Percentiles rank a stretch among this genome's conserved stretches.
phyloP scores from a whole-genome alignment of 2,888 invertebrate species.

The Netelia inedita region DNA sequence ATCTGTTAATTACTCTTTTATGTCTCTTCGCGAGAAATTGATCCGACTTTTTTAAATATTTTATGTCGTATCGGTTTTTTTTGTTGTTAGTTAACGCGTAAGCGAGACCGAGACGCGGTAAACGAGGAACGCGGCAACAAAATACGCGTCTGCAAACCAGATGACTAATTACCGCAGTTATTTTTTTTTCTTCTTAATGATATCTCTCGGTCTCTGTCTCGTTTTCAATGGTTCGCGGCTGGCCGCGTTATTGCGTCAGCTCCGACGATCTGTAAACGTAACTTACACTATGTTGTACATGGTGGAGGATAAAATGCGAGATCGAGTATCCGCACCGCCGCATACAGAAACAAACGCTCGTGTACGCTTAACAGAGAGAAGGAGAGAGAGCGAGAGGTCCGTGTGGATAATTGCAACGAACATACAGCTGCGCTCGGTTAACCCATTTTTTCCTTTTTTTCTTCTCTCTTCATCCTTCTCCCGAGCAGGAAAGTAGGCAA shows the following conservation, averaged over 20 bases:
- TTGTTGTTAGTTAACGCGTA: not conserved
- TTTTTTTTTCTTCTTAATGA: constrained; percentile 49
- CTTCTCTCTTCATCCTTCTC: not conserved
- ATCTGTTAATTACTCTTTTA: no score
- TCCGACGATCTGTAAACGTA: constrained; percentile 46
- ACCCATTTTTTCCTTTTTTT: constrained; percentile 60
- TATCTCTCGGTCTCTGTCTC: constrained; percentile 47
- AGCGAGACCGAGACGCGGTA: not conserved
- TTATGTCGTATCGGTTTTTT: not conserved
- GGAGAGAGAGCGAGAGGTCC: not conserved
- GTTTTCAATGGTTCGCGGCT: constrained; percentile 55
- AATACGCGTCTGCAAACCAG: constrained; percentile 50
- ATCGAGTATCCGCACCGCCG: constrained; percentile 57
- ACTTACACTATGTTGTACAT: constrained; percentile 20
- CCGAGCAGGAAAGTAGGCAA: constrained; percentile 31
- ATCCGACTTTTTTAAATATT: not conserved
- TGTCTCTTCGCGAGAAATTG: no score
- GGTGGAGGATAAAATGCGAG: constrained; percentile 11
- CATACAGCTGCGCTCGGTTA: constrained; percentile 63
- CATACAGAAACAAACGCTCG: not conserved
- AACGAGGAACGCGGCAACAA: constrained; percentile 22
- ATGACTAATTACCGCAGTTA: constrained; percentile 68
- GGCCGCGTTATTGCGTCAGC: constrained; percentile 56
- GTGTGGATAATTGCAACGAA: constrained; percentile 61
- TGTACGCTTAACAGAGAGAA: constrained; percentile 22